Evolutionary conservation across 2,113 vertebrate species (phyloP).

Genomic region (Climacteris rufus): DNA sequence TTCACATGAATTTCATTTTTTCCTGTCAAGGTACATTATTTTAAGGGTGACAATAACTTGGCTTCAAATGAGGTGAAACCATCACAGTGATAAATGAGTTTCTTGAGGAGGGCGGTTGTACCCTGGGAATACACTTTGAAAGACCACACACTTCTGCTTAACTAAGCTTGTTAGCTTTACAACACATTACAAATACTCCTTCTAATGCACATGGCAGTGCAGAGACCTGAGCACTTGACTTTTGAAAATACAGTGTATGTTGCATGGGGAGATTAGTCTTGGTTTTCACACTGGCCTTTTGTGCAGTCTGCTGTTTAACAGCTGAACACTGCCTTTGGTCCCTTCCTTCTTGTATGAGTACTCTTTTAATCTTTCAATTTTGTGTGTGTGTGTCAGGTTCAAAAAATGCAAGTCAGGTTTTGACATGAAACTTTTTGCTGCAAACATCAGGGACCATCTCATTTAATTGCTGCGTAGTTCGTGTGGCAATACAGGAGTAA

Average conservation of each 20-base stretch:
- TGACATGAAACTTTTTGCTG: not conserved
- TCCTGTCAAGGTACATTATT: conserved; percentile 74
- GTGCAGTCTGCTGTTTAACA: conserved; percentile 14
- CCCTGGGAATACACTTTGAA: conserved; percentile 38
- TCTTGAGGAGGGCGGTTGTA: conserved; percentile 62
- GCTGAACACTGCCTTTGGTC: conserved; percentile 23
- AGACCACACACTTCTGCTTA: conserved; percentile 78
- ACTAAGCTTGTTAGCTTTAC: conserved; percentile 63
- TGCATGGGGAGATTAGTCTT: conserved; percentile 20
- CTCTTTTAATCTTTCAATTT: not conserved
- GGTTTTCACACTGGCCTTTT: conserved; percentile 41
- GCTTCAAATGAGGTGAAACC: conserved; percentile 81
- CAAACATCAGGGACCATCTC: not conserved
- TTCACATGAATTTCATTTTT: conserved; percentile 75
- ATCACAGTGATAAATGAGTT: conserved; percentile 81
- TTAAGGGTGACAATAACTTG: conserved; percentile 83
- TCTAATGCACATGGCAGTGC: conserved; percentile 39
- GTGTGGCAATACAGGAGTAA: not conserved
- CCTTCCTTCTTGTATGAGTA: not conserved
- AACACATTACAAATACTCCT: conserved; percentile 45
- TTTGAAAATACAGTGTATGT: conserved; percentile 49
- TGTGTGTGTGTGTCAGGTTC: not conserved
- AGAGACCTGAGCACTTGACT: conserved; percentile 58
- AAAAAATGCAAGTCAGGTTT: not conserved
- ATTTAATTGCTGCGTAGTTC: not conserved